Percentiles rank a stretch among this genome's conserved stretches.
phyloP scores from a whole-genome alignment of 1,140 invertebrate species.

The Cylas formicarius region DNA sequence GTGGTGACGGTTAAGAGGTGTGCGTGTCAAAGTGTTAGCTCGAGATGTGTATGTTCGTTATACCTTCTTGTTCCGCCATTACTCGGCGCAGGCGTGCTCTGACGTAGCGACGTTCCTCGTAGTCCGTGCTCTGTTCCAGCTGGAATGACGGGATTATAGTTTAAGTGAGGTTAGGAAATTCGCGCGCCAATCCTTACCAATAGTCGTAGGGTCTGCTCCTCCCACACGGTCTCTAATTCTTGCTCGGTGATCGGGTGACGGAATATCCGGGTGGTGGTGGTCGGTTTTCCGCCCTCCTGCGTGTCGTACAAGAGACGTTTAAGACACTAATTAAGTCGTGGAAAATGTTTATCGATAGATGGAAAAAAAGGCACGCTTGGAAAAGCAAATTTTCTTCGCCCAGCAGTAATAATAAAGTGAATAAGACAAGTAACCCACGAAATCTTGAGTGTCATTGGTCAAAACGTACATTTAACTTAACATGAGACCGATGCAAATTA shows the following conservation, averaged over 20 bases:
- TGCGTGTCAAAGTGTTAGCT: too few species aligned
- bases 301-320: slow-evolving; percentile 18
- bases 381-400: too few species aligned
- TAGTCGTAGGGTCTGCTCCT: slow-evolving; percentile 61
- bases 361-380: too few species aligned
- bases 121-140: slow-evolving; percentile 77
- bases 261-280: slow-evolving; percentile 32
- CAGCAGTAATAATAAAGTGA: too few species aligned
- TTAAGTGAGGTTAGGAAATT: background rate
- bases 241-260: slow-evolving; percentile 40
- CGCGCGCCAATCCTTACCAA: slow-evolving; percentile 60
- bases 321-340: too few species aligned
- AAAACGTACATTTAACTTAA: too few species aligned
- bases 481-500: too few species aligned
- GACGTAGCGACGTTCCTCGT: slow-evolving; percentile 77
- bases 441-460: too few species aligned
- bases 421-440: too few species aligned
- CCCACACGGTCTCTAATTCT: slow-evolving; percentile 64
- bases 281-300: slow-evolving; percentile 38
- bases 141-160: slow-evolving; percentile 41
- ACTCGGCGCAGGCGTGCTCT: slow-evolving; percentile 66
- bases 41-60: too few species aligned
- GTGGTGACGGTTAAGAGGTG: too few species aligned
- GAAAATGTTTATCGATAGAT: too few species aligned
- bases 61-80: slow-evolving; percentile 75